Evolutionary conservation across 2,888 invertebrate genomes (phyloP).

Genomic region (Eumerus sabulonum): DNA sequence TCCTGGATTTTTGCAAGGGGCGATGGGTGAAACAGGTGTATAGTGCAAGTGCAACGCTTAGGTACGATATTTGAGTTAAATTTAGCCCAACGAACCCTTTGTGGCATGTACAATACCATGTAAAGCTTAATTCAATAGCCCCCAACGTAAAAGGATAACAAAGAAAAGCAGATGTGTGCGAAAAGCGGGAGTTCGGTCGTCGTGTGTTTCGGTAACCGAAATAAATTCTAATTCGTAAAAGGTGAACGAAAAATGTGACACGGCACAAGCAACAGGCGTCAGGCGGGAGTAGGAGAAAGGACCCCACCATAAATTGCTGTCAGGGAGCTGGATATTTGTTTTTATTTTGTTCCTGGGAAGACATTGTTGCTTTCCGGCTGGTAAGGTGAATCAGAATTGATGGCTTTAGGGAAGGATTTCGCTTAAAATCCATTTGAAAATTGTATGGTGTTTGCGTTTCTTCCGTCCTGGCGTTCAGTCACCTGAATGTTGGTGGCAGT

Average conservation of each 20-base stretch:
- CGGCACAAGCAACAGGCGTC: slow-evolving; percentile 57
- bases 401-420: slow-evolving; percentile 28
- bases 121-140: slow-evolving; percentile 27
- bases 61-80: slow-evolving; percentile 38
- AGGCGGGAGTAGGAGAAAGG: background rate
- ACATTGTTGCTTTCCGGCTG: background rate
- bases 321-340: slow-evolving; percentile 22
- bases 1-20: slow-evolving; percentile 8
- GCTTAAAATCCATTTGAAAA: slow-evolving; percentile 32
- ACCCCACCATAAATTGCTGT: slow-evolving; percentile 45
- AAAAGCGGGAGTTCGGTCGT: slow-evolving; percentile 4
- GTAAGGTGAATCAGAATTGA: slow-evolving; percentile 28
- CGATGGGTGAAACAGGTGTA: slow-evolving; percentile 6
- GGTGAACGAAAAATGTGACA: slow-evolving; percentile 28
- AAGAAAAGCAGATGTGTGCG: background rate
- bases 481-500: no score
- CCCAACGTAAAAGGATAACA: background rate
- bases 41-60: slow-evolving; percentile 12
- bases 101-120: slow-evolving; percentile 12
- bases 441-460: background rate
- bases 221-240: slow-evolving; percentile 52
- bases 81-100: slow-evolving; percentile 58
- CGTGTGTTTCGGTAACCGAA: slow-evolving; percentile 43
- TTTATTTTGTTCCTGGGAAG: slow-evolving; percentile 33
- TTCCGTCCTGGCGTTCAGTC: no score